Conservation (phyloP, 1,140 invertebrate genomes). For the Brachionus koreanus region DNA sequence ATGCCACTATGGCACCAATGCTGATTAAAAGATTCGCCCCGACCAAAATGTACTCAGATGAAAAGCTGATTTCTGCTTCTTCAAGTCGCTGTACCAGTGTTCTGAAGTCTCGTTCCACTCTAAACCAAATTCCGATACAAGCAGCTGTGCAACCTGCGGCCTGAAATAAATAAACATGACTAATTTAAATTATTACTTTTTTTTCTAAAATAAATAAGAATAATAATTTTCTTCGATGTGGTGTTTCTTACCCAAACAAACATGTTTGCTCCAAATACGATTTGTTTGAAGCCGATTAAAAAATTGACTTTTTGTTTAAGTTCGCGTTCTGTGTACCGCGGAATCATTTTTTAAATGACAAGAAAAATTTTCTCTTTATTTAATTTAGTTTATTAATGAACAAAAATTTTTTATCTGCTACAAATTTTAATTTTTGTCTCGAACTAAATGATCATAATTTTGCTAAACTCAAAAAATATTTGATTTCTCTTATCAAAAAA, state of each 20-base stretch:
- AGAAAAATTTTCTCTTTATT: neutral
- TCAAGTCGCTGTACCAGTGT: constrained; percentile 15
- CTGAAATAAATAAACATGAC: neutral
- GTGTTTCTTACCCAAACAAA: constrained; percentile 30
- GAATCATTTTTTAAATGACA: neutral
- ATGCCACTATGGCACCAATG: neutral
- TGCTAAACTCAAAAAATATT: neutral
- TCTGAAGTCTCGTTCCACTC: constrained; percentile 32
- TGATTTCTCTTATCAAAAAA: constrained; percentile 13
- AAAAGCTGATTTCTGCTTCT: constrained; percentile 26
- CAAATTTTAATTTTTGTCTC: neutral
- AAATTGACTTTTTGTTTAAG: constrained; percentile 20
- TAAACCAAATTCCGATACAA: constrained; percentile 42
- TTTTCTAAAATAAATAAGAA: neutral
- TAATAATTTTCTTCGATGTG: neutral
- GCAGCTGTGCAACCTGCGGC: constrained; percentile 16
- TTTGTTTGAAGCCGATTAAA: neutral
- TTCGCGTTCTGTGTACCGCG: constrained; percentile 29
- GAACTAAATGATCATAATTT: neutral
- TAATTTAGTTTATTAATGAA: neutral
- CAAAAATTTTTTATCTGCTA: neutral
- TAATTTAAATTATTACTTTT: neutral
- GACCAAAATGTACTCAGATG: neutral
- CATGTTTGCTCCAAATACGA: constrained; percentile 15
- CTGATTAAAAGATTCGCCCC: constrained; percentile 33